Evolutionary conservation across 2,113 vertebrate genomes (phyloP).

Genomic region (Triplophysa siluroides): DNA sequence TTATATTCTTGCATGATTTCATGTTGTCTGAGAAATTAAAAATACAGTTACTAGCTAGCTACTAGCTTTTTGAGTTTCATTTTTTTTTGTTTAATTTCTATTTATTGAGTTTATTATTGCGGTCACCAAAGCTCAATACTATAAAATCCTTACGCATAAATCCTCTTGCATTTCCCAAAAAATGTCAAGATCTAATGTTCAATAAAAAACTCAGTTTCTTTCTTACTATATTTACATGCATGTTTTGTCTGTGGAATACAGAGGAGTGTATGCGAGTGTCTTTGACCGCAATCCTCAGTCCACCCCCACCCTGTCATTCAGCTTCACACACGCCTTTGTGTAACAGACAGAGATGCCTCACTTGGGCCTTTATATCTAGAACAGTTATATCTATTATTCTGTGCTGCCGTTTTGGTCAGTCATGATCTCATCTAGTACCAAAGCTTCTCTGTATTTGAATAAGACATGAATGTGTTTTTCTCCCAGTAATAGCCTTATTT

Average conservation of each 20-base stretch:
- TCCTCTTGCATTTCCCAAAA: no score
- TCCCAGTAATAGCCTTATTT: slow-evolving; percentile 9
- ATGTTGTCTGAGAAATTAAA: not conserved
- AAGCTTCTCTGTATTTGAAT: slow-evolving; percentile 18
- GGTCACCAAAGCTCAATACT: no score
- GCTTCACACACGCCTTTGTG: slow-evolving; percentile 56
- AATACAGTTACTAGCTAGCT: not conserved
- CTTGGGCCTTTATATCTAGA: slow-evolving; percentile 70
- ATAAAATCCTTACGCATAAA: no score
- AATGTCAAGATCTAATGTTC: not conserved
- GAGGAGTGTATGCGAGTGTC: slow-evolving; percentile 3
- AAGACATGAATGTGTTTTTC: slow-evolving; percentile 42
- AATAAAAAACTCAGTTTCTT: not conserved
- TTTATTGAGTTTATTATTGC: no score
- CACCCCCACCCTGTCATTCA: slow-evolving; percentile 40
- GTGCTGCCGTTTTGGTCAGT: slow-evolving; percentile 25
- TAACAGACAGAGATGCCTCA: slow-evolving; percentile 83
- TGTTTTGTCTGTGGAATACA: not conserved
- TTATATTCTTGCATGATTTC: not conserved
- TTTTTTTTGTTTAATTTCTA: no score
- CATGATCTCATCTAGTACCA: slow-evolving; percentile 51
- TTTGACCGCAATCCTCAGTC: slow-evolving; percentile 13
- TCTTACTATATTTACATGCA: not conserved
- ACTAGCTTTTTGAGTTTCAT: no score
- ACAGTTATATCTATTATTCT: slow-evolving; percentile 52